A percentile compares a stretch with the other conserved stretches of the same genome.
These are phyloP conservation scores for Agrilus mali DNA, from an alignment of 2,888 invertebrate genomes.

Conservation along the genomic window DNA sequence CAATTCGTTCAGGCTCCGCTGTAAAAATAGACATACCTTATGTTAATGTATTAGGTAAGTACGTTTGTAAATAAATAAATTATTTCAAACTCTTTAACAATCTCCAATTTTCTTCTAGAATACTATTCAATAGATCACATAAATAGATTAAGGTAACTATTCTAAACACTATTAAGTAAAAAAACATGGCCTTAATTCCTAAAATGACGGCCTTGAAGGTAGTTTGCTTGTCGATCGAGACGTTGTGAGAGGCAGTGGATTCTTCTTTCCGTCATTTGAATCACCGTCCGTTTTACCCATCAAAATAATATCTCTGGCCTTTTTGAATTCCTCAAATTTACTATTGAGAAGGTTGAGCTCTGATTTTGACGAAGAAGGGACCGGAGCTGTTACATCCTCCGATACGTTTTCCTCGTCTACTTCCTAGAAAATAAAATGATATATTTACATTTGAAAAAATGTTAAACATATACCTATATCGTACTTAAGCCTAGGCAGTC, in stretches of 20 bases:
- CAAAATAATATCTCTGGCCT: conserved; percentile 31
- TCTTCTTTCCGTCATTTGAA: conserved; percentile 16
- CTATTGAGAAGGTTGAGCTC: conserved; percentile 37
- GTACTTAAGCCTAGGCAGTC: too few relatives aligned
- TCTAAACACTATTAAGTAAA: conserved; percentile 1
- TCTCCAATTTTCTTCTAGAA: too few relatives aligned
- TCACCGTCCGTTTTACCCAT: conserved; percentile 11
- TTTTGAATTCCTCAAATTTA: conserved; percentile 45
- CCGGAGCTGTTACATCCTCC: conserved; percentile 30
- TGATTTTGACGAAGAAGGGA: conserved; percentile 38
- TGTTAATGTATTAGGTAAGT: too few relatives aligned
- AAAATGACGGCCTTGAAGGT: conserved; percentile 28
- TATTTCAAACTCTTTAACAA: too few relatives aligned
- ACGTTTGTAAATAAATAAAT: too few relatives aligned
- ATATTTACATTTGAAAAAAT: neutral
- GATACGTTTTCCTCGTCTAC: conserved; percentile 51
- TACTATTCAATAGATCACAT: too few relatives aligned
- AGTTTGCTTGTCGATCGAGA: conserved; percentile 22
- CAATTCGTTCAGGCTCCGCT: neutral
- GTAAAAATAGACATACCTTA: too few relatives aligned
- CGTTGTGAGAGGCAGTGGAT: conserved; percentile 18
- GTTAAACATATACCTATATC: neutral
- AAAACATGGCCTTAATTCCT: conserved; percentile 2
- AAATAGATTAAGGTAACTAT: too few relatives aligned
- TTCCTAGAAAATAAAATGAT: conserved; percentile 37